A percentile compares a stretch with the other conserved stretches of the same genome.
Conservation (phyloP, 2,113 vertebrate genomes). For the Platysternon megacephalum region DNA sequence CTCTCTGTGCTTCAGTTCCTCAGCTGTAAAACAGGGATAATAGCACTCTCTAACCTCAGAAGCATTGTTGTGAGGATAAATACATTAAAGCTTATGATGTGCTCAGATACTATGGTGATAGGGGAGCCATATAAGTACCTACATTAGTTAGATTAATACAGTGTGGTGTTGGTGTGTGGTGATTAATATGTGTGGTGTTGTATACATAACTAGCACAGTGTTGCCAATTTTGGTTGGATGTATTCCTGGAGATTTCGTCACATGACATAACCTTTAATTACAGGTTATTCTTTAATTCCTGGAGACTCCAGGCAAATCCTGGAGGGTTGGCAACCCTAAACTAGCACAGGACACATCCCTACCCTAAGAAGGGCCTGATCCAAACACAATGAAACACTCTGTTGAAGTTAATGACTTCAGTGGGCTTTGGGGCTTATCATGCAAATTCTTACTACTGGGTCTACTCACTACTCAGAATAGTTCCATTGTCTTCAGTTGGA, state of each 20-base stretch:
- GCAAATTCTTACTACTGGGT: neutral
- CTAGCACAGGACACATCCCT: neutral
- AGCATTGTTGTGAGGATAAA: neutral
- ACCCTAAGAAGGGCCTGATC: neutral
- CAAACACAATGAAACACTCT: neutral
- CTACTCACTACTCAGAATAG: accelerated
- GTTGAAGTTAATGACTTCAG: neutral
- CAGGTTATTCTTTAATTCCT: too few species aligned
- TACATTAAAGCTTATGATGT: neutral
- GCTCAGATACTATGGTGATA: neutral
- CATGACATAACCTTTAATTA: too few species aligned
- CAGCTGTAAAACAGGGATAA: neutral
- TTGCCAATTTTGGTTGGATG: too few species aligned
- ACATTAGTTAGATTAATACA: neutral
- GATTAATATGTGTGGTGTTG: neutral
- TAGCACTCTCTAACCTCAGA: neutral
- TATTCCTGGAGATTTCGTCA: too few species aligned
- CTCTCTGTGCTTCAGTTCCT: neutral
- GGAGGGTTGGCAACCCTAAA: too few species aligned
- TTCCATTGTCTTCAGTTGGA: neutral
- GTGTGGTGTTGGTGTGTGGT: too few species aligned
- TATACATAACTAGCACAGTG: neutral
- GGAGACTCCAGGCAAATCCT: too few species aligned
- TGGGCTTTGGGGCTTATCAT: neutral
- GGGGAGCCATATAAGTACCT: neutral